These are phyloP conservation scores for Chirona hameri DNA, from an alignment of 2,888 invertebrate genomes.

Conservation along the genomic window DNA sequence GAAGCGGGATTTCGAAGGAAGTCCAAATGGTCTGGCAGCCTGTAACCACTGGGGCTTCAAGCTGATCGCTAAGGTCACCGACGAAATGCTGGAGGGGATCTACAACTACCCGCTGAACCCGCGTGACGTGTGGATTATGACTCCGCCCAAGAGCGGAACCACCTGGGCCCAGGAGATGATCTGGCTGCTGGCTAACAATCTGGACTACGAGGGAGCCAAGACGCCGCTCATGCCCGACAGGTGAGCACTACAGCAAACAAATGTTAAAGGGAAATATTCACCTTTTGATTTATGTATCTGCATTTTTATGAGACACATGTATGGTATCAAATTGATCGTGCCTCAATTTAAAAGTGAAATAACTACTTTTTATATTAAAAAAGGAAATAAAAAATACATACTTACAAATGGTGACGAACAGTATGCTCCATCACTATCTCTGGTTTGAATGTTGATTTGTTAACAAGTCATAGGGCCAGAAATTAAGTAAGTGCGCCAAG, in stretches of 20 bases:
- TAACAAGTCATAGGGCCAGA: too few relatives aligned
- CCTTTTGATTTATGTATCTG: too few relatives aligned
- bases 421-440: too few relatives aligned
- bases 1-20: neutral
- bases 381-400: too few relatives aligned
- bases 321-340: too few relatives aligned
- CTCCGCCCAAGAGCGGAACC: constrained; percentile 22
- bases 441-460: too few relatives aligned
- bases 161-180: constrained; percentile 29
- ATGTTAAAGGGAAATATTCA: too few relatives aligned
- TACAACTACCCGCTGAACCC: constrained; percentile 25
- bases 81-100: neutral
- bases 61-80: neutral
- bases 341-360: too few relatives aligned
- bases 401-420: too few relatives aligned
- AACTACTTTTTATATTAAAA: too few relatives aligned
- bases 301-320: too few relatives aligned
- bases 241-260: neutral
- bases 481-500: too few relatives aligned
- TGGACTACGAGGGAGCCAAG: constrained; percentile 1
- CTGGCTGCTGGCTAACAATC: constrained; percentile 23
- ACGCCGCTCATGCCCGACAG: neutral
- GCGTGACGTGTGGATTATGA: constrained; percentile 10
- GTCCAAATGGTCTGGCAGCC: neutral
- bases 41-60: constrained; percentile 24